These are phyloP conservation scores for Hypolimnas misippus DNA, from an alignment of 2,888 invertebrate genomes.

Conservation along the genomic window DNA sequence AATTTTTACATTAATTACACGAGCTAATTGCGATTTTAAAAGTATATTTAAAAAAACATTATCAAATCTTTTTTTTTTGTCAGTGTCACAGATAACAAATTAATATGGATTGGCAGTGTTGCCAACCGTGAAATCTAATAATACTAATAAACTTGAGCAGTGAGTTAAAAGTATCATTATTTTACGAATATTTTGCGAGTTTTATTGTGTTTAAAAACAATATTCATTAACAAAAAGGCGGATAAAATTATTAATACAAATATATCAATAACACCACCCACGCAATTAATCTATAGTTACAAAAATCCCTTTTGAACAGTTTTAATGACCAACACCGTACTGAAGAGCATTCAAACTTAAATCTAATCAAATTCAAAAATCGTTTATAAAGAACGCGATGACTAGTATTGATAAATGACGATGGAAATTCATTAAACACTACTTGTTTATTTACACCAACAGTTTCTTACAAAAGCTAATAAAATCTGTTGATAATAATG, in stretches of 20 bases:
- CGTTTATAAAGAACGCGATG: not conserved
- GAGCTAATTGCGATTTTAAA: not conserved
- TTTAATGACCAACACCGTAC: not conserved
- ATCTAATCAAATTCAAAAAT: not conserved
- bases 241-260: not conserved
- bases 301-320: not conserved
- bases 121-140: not conserved
- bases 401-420: not conserved
- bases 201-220: too few relatives aligned
- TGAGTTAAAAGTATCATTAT: too few relatives aligned
- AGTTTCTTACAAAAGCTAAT: not conserved
- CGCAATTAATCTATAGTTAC: not conserved
- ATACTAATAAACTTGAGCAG: too few relatives aligned
- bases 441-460: not conserved
- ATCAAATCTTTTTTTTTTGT: not conserved
- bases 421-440: not conserved
- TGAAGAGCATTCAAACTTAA: not conserved
- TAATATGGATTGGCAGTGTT: not conserved
- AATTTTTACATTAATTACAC: slow-evolving; percentile 7
- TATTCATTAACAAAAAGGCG: not conserved
- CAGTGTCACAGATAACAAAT: slow-evolving; percentile 3
- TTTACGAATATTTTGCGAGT: too few relatives aligned
- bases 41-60: not conserved
- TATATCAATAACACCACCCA: too few relatives aligned
- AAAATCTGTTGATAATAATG: slow-evolving; percentile 8